Percentiles rank a stretch among this genome's conserved stretches.
Conservation (phyloP, 2,113 vertebrate species). For the Uropsilus gracilis region DNA sequence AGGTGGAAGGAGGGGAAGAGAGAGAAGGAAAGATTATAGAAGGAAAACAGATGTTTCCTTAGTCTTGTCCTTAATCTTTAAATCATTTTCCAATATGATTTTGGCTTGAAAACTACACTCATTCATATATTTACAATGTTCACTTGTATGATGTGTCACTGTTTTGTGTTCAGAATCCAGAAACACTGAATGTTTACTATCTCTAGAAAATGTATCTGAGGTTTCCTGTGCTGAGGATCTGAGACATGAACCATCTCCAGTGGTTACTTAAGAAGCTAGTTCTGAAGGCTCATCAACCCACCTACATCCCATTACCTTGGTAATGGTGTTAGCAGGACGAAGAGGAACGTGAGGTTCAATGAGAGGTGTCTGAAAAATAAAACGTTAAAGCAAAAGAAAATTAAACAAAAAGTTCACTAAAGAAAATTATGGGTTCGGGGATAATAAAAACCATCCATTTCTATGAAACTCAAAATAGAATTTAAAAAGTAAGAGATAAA, state of each 20-base stretch:
- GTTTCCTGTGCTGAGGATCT: constrained; percentile 40
- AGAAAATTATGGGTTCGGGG: constrained; percentile 65
- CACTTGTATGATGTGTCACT: constrained; percentile 43
- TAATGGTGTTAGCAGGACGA: constrained; percentile 91
- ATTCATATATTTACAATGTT: constrained; percentile 49
- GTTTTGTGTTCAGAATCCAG: constrained; percentile 37
- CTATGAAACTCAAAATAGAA: constrained; percentile 76
- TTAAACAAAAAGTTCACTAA: constrained; percentile 82
- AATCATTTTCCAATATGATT: constrained; percentile 61
- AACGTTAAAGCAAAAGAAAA: constrained; percentile 85
- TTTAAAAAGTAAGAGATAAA: constrained; percentile 64
- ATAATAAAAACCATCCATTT: constrained; percentile 72
- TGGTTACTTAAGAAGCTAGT: constrained; percentile 40
- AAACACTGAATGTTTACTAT: constrained; percentile 2
- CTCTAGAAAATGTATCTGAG: constrained; percentile 38
- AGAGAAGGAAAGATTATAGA: constrained; percentile 53
- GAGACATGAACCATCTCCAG: constrained; percentile 35
- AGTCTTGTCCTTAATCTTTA: constrained; percentile 2
- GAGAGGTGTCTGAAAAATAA: constrained; percentile 96
- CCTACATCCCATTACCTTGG: constrained; percentile 90
- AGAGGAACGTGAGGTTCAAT: constrained; percentile 92
- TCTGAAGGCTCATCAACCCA: constrained; percentile 71
- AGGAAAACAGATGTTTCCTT: constrained; percentile 7
- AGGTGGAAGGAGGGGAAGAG: constrained; percentile 55
- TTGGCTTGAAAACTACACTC: constrained; percentile 68